Evolutionary conservation across 2,888 invertebrate species (phyloP).

Genomic region (Drosophila peninsularis): DNA sequence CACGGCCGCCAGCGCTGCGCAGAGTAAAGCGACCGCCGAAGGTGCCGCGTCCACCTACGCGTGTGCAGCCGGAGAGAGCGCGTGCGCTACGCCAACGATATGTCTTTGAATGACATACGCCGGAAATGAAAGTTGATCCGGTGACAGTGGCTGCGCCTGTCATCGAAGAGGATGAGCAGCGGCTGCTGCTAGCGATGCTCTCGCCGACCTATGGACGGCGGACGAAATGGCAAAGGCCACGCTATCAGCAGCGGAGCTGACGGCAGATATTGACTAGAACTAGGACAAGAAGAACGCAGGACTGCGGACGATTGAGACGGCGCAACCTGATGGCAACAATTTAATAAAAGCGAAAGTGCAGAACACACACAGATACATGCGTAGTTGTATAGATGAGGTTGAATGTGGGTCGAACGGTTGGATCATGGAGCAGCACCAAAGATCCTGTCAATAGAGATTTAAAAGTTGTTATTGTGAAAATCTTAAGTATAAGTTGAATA

Average conservation of each 20-base stretch:
- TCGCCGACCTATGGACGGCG: constrained; percentile 3
- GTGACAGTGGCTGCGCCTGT: not conserved
- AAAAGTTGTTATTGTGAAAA: constrained; percentile 38
- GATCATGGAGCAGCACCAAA: constrained; percentile 65
- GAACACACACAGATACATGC: constrained; percentile 7
- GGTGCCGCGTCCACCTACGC: constrained; percentile 49
- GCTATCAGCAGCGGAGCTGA: constrained; percentile 36
- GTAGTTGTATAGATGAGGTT: constrained; percentile 23
- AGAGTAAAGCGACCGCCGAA: constrained; percentile 27
- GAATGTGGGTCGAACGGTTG: constrained; percentile 48
- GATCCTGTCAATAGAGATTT: constrained; percentile 59
- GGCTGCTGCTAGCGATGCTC: constrained; percentile 49
- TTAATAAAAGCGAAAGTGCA: not conserved
- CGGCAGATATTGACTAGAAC: constrained; percentile 16
- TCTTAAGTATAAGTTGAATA: constrained; percentile 25
- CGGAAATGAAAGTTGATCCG: not conserved
- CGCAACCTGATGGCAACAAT: constrained; percentile 19
- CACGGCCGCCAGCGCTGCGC: constrained; percentile 28
- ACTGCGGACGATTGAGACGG: constrained; percentile 6
- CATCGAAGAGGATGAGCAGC: constrained; percentile 19
- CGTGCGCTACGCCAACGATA: constrained; percentile 76
- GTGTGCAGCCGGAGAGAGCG: constrained; percentile 72
- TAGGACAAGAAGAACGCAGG: constrained; percentile 3
- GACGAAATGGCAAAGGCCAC: not conserved
- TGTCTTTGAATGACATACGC: constrained; percentile 79